Conservation (phyloP, 2,113 vertebrate genomes). For the Pachyramphus minor region DNA sequence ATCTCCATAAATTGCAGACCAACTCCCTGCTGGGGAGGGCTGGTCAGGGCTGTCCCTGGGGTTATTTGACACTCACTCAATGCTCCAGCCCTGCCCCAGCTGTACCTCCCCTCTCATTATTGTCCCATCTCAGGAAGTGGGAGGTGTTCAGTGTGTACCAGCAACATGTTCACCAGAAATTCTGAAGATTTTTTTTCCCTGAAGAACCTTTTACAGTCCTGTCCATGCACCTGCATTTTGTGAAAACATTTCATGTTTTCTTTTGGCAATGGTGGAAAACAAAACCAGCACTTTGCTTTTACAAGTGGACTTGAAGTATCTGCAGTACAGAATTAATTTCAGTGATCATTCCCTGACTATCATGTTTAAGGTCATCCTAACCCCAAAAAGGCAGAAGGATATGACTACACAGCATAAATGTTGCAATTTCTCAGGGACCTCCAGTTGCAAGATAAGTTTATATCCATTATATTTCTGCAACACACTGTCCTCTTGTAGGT, state of each 20-base stretch:
- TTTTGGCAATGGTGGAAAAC: not conserved
- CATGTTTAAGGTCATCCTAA: not conserved
- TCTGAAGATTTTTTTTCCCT: not conserved
- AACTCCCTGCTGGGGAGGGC: not conserved
- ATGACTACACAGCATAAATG: not conserved
- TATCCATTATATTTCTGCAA: not conserved
- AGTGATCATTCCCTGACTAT: not conserved
- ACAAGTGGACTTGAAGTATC: not conserved
- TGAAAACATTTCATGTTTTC: not conserved
- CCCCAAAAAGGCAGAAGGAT: not conserved
- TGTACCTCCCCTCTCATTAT: not conserved
- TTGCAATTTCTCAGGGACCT: not conserved
- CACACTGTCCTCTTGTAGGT: not conserved
- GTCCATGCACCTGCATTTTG: rapidly evolving
- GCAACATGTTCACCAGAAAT: not conserved
- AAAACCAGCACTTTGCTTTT: not conserved
- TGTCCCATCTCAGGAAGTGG: not conserved
- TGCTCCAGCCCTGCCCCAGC: not conserved
- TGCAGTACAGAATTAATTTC: not conserved
- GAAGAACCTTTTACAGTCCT: not conserved
- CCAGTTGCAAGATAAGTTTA: not conserved
- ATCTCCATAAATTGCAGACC: not conserved
- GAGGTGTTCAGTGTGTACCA: not conserved
- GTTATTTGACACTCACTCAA: not conserved
- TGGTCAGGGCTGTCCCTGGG: not conserved